Evolutionary conservation across 2,113 vertebrate genomes (phyloP).

Genomic region (Syrrhaptes paradoxus): DNA sequence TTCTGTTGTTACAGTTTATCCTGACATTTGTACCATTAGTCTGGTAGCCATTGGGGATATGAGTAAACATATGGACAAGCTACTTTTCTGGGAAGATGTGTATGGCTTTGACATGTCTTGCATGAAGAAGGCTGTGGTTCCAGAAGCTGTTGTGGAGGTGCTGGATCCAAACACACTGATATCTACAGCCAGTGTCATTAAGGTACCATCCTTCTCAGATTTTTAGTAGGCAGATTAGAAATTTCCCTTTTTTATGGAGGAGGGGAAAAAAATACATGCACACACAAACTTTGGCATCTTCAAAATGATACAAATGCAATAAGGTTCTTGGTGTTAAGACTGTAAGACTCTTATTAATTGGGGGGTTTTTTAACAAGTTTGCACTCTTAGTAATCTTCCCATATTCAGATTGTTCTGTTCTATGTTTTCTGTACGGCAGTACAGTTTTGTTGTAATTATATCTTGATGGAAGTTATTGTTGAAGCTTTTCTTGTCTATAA

Average conservation of each 20-base stretch:
- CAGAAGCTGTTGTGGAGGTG: conserved; percentile 88
- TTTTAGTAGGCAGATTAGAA: not conserved
- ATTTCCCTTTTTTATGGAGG: not conserved
- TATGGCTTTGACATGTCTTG: conserved; percentile 96
- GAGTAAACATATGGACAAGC: conserved; percentile 78
- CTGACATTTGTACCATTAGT: conserved; percentile 90
- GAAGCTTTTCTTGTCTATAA: not conserved
- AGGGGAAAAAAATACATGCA: not conserved
- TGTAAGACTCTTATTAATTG: not conserved
- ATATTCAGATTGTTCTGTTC: not conserved
- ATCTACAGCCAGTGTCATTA: conserved; percentile 84
- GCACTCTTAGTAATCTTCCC: not conserved
- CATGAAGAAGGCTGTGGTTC: conserved; percentile 91
- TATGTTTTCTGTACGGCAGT: not conserved
- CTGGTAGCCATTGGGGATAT: conserved; percentile 86
- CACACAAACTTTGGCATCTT: not conserved
- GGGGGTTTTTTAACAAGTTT: not conserved
- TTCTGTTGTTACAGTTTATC: conserved; percentile 84
- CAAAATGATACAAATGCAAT: not conserved
- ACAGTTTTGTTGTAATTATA: not conserved
- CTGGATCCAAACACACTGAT: conserved; percentile 83
- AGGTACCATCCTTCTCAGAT: conserved; percentile 73
- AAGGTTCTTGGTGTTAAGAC: not conserved
- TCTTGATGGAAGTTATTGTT: not conserved
- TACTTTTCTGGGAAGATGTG: conserved; percentile 94